A percentile compares a stretch with the other conserved stretches of the same genome.
Evolutionary conservation across 2,888 invertebrate genomes (phyloP).

Genomic region (Parapristionchus giblindavisi): DNA sequence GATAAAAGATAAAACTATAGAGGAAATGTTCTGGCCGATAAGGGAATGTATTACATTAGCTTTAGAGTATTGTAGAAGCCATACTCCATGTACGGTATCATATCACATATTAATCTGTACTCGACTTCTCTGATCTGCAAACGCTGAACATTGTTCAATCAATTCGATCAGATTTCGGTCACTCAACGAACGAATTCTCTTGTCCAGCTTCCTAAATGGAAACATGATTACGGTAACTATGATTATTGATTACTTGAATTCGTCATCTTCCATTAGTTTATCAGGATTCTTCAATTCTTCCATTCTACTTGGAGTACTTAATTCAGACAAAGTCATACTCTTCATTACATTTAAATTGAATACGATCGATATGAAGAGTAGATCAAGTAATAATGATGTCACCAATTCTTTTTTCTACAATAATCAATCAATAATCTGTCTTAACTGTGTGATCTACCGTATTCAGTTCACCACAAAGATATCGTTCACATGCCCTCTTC

Average conservation of each 20-base stretch:
- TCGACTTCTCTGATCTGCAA: constrained; percentile 60
- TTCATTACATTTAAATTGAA: constrained; percentile 68
- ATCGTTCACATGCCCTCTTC: constrained; percentile 67
- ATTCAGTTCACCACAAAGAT: constrained; percentile 67
- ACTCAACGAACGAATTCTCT: constrained; percentile 61
- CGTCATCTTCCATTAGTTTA: constrained; percentile 61
- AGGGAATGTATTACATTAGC: no score
- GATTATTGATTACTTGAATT: constrained; percentile 54
- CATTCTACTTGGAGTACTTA: constrained; percentile 49
- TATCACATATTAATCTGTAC: constrained; percentile 44
- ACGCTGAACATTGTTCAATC: constrained; percentile 64
- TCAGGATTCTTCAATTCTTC: constrained; percentile 60
- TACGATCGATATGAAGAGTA: constrained; percentile 67
- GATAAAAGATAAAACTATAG: no score
- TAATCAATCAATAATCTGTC: background rate
- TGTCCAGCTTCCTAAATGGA: constrained; percentile 62
- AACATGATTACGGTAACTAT: constrained; percentile 13
- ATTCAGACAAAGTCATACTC: constrained; percentile 66
- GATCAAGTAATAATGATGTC: constrained; percentile 64
- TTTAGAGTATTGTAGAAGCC: no score
- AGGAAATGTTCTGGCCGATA: no score
- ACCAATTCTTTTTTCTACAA: constrained; percentile 64
- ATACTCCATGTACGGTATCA: no score
- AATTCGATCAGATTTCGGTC: constrained; percentile 65
- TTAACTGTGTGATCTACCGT: constrained; percentile 46